Evolutionary conservation across 2,888 invertebrate genomes (phyloP), one percentile per base, ranked within the genome.

Genomic region (Drosophila anomalata): DNA sequence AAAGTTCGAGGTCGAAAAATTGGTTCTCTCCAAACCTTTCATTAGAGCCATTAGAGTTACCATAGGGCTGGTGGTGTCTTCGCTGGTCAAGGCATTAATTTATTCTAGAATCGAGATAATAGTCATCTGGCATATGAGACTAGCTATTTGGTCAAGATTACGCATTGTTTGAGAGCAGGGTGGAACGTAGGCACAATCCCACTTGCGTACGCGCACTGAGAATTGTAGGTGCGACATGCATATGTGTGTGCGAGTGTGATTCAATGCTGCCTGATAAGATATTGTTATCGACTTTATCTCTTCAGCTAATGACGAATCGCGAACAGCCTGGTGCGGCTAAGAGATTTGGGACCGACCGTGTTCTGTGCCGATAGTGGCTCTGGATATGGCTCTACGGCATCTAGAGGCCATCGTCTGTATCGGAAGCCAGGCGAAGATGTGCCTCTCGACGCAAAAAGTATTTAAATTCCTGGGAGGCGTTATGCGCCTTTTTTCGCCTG

Each of bases 251-350:
- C 52, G 24, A 57, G 46, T 72, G 58, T 70, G 81, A 81, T 73
- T 86, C 69, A 87, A 79, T 80, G 84, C 61, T 60, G 17, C 20
- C 61, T 76, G 87, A 81, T 81, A 84, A 81, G 87, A 81, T 81
- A 80, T 63, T 70, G 76, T 56, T 84, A 80, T 80, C 87, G 71
- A 69, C 78, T 77, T 75, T 82, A 77, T 82, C 86, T 70, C 71
- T 68, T 71, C 33, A 59, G 50, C 60, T 55, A 72, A 58, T 58
- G 51, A 50, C 67, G 55, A 70, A 59, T 67, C 60, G 53, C 46
- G 39, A 26, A 41, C 69, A 42, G 44, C 22, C 42, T 33, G 24
- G 31, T 20, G 50, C 31, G 33, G 41, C 58, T 74, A 77, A 77
- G 79, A 77, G 83, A 79, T 11, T 22, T 22, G 22, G 68, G 17